Percentiles rank a stretch among this genome's conserved stretches.
Conservation (phyloP, 2,797 vertebrate genomes). For the Meda fulgida region DNA sequence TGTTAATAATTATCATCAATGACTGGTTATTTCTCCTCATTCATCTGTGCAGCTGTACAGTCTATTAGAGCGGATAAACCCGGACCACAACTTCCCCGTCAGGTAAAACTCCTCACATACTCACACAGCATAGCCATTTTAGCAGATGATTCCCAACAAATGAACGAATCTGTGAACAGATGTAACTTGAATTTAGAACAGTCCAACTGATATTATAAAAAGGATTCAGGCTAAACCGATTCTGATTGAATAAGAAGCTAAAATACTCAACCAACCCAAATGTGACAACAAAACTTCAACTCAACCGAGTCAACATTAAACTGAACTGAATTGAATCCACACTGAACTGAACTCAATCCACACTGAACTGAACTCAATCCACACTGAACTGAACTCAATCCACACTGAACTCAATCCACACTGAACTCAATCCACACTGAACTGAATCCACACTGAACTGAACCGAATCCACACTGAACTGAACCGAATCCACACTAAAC, state of each 20-base stretch:
- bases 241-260: not conserved
- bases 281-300: not conserved
- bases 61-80: slow-evolving; percentile 96
- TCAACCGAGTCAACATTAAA: no score
- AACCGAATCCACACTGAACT: no score
- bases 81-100: slow-evolving; percentile 97
- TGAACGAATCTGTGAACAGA: not conserved
- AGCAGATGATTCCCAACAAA: not conserved
- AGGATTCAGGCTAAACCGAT: not conserved
- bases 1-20: not conserved
- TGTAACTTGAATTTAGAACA: not conserved
- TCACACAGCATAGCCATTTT: not conserved
- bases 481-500: no score
- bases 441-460: no score
- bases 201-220: not conserved
- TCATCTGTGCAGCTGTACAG: slow-evolving; percentile 85
- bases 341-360: no score
- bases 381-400: no score
- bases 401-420: no score
- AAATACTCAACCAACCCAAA: not conserved
- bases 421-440: no score
- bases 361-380: no score
- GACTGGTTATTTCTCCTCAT: no score
- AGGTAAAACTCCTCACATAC: slow-evolving; percentile 77
- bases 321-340: no score